Base-by-base conservation (phyloP, 64 coral and sea anemone genomes). In the Hydrozoanthus tunicans region DNA sequence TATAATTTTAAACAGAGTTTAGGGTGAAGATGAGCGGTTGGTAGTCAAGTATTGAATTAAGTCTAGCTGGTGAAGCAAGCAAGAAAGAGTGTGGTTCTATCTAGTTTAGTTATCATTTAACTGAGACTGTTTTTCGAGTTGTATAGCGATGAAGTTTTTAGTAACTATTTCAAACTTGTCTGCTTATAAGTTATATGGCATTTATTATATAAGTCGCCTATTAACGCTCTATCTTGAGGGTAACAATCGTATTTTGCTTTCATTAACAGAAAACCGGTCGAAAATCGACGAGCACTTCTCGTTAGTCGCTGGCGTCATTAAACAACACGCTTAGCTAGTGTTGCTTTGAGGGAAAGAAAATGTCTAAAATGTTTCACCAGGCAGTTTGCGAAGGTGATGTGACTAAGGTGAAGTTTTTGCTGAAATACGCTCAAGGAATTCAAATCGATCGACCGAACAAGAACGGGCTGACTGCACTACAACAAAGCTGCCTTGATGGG, bases 401-500 rank as follows among this genome's bases (percentile, higher is more conserved):
- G 11, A 92, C 91, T 43, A 85, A 85, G 51, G 91, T 92, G 5
- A 92, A 92, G 85, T 92, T 92, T 78, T 64, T 92, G 6, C 58
- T 92, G 51, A 92, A 86, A 62, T 77, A 86, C 65, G 91, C 67
- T 2, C 91, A 86, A 86, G 81, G 83, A 58, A 85, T 77, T 26
- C 79, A 77, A 56, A 85, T 93, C 23, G 75, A 93, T 54, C 91
- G 77, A 11, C 71, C 72, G 15, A 93, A 88, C 13, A 93, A 88
- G 25, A 74, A 86, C 53, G 91, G 91, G 1, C 61, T 77, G 52
- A 93, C 91, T 4, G 66, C 91, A 20, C 13, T 93, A 78, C 91
- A 93, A 32, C 91, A 93, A 64, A 93, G 91, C n/a, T 93, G 91
- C 77, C 78, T 86, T 43, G 82, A 93, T 86, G 91, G 91, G 3